phyloP scores from a whole-genome alignment of 2,888 invertebrate species.

The Microctonus hyperodae region DNA sequence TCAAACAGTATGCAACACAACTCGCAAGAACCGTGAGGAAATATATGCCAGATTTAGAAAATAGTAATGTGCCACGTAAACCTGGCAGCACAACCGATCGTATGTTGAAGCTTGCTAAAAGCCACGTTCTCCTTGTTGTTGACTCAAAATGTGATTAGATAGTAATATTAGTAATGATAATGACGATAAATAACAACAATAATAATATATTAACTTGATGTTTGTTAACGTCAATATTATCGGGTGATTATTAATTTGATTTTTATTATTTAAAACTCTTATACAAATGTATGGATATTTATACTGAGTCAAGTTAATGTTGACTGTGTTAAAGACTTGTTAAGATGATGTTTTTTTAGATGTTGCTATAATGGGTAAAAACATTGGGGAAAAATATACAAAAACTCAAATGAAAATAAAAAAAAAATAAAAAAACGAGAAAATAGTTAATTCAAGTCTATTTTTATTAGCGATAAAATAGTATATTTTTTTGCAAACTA shows the following conservation, averaged over 20 bases:
- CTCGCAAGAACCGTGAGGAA: slow-evolving; percentile 74
- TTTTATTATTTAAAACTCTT: slow-evolving; percentile 22
- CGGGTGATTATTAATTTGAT: slow-evolving; percentile 7
- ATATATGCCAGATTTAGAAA: slow-evolving; percentile 68
- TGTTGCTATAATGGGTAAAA: neutral
- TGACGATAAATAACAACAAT: neutral
- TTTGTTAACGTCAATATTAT: slow-evolving; percentile 16
- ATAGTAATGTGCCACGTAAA: slow-evolving; percentile 61
- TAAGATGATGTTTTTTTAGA: slow-evolving; percentile 10
- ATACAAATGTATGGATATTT: slow-evolving; percentile 2
- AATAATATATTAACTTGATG: neutral
- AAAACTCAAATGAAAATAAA: no score
- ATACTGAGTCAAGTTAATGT: slow-evolving; percentile 12
- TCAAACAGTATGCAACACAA: slow-evolving; percentile 74
- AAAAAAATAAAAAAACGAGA: slow-evolving; percentile 4
- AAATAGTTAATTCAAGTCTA: slow-evolving; percentile 44
- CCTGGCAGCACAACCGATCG: slow-evolving; percentile 76
- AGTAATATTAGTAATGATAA: slow-evolving; percentile 11
- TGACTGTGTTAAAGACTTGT: slow-evolving; percentile 25
- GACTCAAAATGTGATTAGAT: slow-evolving; percentile 49
- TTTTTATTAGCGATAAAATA: slow-evolving; percentile 60
- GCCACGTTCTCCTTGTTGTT: slow-evolving; percentile 54
- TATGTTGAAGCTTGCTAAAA: slow-evolving; percentile 71
- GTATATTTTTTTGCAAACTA: slow-evolving; percentile 60
- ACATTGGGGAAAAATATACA: neutral